Conservation (phyloP, 37 sponge, comb jelly and placozoan species). For the Petrosia ficiformis region DNA sequence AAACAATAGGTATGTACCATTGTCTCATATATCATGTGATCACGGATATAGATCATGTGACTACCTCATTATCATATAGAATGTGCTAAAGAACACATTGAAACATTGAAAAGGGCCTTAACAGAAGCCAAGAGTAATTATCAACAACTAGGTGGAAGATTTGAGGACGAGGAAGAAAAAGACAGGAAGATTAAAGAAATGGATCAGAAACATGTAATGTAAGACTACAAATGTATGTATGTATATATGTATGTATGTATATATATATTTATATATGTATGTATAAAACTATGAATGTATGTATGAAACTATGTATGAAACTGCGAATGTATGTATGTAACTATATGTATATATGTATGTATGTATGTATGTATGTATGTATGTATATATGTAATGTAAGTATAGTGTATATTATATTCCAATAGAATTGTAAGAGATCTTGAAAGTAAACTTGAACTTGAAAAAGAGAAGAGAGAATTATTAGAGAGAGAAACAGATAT, state of each 20-base stretch:
- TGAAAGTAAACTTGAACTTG: constrained; percentile 30
- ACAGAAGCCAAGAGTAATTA: neutral
- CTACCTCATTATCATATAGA: neutral
- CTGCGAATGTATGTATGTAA: too few species aligned
- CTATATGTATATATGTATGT: too few species aligned
- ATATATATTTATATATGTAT: too few species aligned
- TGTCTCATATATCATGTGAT: neutral
- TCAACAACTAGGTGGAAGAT: neutral
- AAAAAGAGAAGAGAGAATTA: constrained; percentile 57
- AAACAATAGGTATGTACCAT: neutral
- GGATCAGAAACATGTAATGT: too few species aligned
- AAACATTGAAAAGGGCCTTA: neutral
- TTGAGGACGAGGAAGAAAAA: neutral
- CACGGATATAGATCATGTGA: neutral
- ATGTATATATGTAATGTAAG: too few species aligned
- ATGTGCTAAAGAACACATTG: neutral
- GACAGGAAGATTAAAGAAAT: too few species aligned
- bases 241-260: too few species aligned
- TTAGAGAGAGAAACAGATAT: constrained; percentile 60
- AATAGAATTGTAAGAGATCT: constrained; percentile 29
- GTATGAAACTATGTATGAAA: too few species aligned
- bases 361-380: too few species aligned
- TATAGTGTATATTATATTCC: neutral
- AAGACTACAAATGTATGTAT: too few species aligned
- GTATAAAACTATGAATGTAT: too few species aligned